These are phyloP conservation scores for Sciurus niger DNA, from an alignment of 2,113 vertebrate species.

Conservation along the genomic window DNA sequence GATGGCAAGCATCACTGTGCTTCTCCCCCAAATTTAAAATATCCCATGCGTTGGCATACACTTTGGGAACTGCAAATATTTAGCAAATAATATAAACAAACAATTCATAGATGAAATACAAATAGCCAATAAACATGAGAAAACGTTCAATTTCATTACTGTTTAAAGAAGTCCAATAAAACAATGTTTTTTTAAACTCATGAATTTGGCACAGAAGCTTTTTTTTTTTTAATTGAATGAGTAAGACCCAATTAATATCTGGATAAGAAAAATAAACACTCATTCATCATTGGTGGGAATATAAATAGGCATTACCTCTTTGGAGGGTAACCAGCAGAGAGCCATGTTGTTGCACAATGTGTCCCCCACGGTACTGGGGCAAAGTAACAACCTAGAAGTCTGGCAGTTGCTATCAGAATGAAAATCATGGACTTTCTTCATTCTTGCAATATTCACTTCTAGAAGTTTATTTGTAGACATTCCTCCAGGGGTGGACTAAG, in stretches of 20 bases:
- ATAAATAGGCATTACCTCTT: background rate
- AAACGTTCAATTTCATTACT: slow-evolving; percentile 68
- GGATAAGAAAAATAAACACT: slow-evolving; percentile 50
- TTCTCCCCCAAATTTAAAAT: slow-evolving; percentile 54
- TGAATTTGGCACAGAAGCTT: background rate
- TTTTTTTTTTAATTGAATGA: background rate
- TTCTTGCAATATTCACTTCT: background rate
- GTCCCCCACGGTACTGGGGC: background rate
- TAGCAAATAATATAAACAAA: slow-evolving; percentile 78
- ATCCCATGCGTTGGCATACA: slow-evolving; percentile 50
- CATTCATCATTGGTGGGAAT: background rate
- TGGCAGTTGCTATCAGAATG: background rate
- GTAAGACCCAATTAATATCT: slow-evolving; percentile 8
- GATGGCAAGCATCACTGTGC: slow-evolving; percentile 23
- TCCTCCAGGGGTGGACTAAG: background rate
- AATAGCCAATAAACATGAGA: slow-evolving; percentile 72
- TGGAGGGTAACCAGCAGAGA: background rate
- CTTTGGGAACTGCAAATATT: slow-evolving; percentile 79
- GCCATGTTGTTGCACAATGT: background rate
- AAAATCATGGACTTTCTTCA: background rate
- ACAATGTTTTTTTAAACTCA: slow-evolving; percentile 1
- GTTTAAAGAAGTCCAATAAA: slow-evolving; percentile 69
- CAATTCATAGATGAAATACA: slow-evolving; percentile 71
- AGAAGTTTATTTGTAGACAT: background rate
- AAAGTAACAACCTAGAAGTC: background rate